Evolutionary conservation across 2,888 invertebrate species (phyloP).

Genomic region (Colostygia pectinataria): DNA sequence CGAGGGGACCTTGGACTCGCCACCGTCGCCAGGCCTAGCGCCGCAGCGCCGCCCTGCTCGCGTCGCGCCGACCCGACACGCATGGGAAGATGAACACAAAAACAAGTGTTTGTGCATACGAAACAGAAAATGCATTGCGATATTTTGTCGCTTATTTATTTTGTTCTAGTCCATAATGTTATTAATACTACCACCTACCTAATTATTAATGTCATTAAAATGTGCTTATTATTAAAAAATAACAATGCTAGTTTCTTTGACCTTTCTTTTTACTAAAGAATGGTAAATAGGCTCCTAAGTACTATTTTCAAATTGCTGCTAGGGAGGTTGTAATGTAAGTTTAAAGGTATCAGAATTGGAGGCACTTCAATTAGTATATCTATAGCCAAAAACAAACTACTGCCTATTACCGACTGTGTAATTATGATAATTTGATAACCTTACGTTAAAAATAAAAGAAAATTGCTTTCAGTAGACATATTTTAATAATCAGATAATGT

Average conservation of each 20-base stretch:
- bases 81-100: slow-evolving; percentile 63
- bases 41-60: slow-evolving; percentile 43
- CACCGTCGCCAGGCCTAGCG: slow-evolving; percentile 59
- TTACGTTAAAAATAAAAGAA: neutral
- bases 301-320: too few species aligned
- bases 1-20: slow-evolving; percentile 70
- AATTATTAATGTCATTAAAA: slow-evolving; percentile 52
- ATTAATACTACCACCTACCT: slow-evolving; percentile 42
- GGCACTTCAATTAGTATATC: too few species aligned
- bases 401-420: too few species aligned
- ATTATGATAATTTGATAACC: too few species aligned
- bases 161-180: slow-evolving; percentile 72
- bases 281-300: too few species aligned
- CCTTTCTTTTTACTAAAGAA: too few species aligned
- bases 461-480: slow-evolving; percentile 14
- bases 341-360: too few species aligned
- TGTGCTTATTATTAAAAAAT: slow-evolving; percentile 38
- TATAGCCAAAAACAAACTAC: too few species aligned
- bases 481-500: slow-evolving; percentile 4
- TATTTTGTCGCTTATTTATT: slow-evolving; percentile 55
- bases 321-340: too few species aligned
- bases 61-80: slow-evolving; percentile 44
- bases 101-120: slow-evolving; percentile 62
- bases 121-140: slow-evolving; percentile 69
- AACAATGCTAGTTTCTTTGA: too few species aligned